Conservation (phyloP, 2,888 invertebrate genomes). For the Drosophila kanekoi region DNA sequence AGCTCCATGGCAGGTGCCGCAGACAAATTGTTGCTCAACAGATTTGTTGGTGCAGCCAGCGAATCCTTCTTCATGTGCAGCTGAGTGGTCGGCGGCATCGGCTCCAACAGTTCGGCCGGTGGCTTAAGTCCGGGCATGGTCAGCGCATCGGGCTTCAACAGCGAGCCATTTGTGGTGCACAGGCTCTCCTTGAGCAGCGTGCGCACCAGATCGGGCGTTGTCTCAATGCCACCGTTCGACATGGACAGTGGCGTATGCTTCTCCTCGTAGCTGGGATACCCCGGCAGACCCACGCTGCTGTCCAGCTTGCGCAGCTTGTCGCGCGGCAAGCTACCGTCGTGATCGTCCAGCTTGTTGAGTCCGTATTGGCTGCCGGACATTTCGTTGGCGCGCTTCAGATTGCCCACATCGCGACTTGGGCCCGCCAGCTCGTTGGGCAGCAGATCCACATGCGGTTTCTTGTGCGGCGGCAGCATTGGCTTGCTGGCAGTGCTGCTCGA, state of each 20-base stretch:
- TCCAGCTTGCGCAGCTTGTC: conserved; percentile 83
- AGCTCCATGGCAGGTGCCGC: conserved; percentile 45
- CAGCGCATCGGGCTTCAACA: conserved; percentile 79
- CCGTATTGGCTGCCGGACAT: conserved; percentile 59
- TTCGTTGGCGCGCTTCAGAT: conserved; percentile 78
- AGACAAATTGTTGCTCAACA: conserved; percentile 10
- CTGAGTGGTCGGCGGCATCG: conserved; percentile 57
- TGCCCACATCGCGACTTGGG: conserved; percentile 21
- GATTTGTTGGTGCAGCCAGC: conserved; percentile 25
- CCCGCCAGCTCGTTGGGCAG: conserved; percentile 65
- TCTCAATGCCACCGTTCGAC: conserved; percentile 90
- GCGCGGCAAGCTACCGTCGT: conserved; percentile 70
- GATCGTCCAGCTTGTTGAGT: conserved; percentile 69
- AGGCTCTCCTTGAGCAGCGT: conserved; percentile 89
- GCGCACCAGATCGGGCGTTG: conserved; percentile 90
- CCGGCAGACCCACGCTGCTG: conserved; percentile 38
- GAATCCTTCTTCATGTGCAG: conserved; percentile 56
- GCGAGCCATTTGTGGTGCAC: conserved; percentile 81
- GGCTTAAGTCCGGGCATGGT: conserved; percentile 80
- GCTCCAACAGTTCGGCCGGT: conserved; percentile 82
- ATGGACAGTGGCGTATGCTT: conserved; percentile 77
- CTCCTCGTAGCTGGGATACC: conserved; percentile 54
- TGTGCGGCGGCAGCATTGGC: conserved; percentile 67
- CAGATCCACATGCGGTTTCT: conserved; percentile 61
- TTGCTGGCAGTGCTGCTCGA: conserved; percentile 47